Percentiles rank a stretch among this genome's conserved stretches.
Evolutionary conservation across 2,113 vertebrate genomes (phyloP).

Genomic region (Python bivittatus): DNA sequence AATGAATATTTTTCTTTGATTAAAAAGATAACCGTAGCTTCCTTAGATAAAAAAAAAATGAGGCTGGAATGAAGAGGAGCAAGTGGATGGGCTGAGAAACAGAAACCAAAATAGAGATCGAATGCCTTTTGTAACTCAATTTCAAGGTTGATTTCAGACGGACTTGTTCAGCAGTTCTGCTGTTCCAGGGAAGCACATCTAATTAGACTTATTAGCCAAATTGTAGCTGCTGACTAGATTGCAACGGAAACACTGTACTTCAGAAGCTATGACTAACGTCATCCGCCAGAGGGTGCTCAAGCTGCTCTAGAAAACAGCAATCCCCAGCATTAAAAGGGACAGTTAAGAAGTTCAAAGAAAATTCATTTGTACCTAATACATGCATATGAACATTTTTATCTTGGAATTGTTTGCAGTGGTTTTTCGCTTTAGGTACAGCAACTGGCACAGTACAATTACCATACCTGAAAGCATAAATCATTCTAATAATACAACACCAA

Average conservation of each 20-base stretch:
- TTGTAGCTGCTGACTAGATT: background rate
- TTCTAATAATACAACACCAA: slow-evolving; percentile 29
- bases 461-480: background rate
- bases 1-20: background rate
- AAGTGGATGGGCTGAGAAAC: background rate
- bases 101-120: background rate
- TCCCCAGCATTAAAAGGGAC: background rate
- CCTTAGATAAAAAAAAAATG: background rate
- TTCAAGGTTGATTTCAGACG: background rate
- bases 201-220: background rate
- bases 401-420: background rate
- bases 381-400: background rate
- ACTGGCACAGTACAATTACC: background rate
- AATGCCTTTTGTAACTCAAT: background rate
- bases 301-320: background rate
- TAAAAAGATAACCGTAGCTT: background rate
- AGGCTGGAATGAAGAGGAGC: background rate
- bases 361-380: background rate
- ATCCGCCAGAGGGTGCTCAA: slow-evolving; percentile 31
- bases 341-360: background rate
- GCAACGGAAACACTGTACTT: background rate
- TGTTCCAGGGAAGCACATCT: background rate
- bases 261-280: background rate
- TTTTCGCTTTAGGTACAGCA: background rate
- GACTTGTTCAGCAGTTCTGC: background rate